Evolutionary conservation across 2,888 invertebrate species (phyloP).

Genomic region (Euproctis similis): DNA sequence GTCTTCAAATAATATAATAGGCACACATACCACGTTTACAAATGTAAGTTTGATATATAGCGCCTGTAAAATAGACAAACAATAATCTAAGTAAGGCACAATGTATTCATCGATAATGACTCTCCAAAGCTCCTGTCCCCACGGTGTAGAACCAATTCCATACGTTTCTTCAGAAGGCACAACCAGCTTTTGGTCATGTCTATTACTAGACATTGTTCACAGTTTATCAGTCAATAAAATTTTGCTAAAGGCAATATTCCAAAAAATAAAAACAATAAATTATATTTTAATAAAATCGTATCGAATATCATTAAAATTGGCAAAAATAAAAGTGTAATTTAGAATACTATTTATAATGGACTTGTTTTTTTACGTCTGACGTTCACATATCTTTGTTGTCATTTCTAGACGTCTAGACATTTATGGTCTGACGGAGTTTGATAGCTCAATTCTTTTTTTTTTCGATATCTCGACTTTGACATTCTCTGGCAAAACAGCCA

Average conservation of each 20-base stretch:
- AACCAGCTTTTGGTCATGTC: constrained; percentile 15
- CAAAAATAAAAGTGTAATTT: constrained; percentile 18
- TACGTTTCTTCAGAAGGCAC: constrained; percentile 10
- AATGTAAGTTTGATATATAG: constrained; percentile 41
- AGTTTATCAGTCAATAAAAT: constrained; percentile 20
- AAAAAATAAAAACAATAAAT: constrained; percentile 19
- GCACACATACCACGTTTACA: constrained; percentile 44
- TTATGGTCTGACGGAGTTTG: no score
- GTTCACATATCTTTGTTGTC: constrained; percentile 8
- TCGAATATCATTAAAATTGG: constrained; percentile 15
- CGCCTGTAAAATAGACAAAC: constrained; percentile 33
- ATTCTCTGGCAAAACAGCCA: no score
- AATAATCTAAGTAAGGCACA: constrained; percentile 32
- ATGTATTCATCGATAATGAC: constrained; percentile 35
- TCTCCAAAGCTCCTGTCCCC: constrained; percentile 20
- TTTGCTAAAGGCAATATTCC: constrained; percentile 29
- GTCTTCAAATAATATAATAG: no score
- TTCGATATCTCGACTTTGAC: no score
- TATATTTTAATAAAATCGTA: no score
- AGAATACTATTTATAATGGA: no score
- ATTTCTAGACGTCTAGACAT: no score
- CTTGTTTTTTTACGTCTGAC: constrained; percentile 1
- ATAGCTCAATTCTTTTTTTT: no score
- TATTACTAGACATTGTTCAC: constrained; percentile 2
- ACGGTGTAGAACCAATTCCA: constrained; percentile 5